phyloP scores from a whole-genome alignment of 2,888 invertebrate species.

The Anagyrus pseudococci region DNA sequence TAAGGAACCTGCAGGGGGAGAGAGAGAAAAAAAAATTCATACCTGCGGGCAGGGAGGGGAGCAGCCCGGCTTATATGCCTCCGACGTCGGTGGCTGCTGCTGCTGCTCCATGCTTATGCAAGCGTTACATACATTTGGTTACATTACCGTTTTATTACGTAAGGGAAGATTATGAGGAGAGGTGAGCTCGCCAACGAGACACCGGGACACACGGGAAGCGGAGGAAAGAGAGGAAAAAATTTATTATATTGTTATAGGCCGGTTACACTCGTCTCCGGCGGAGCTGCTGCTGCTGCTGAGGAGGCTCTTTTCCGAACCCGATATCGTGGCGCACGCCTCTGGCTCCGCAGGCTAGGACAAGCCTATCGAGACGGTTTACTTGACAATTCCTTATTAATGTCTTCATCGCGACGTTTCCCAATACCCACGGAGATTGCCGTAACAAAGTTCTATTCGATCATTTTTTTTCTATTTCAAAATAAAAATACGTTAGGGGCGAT shows the following conservation, averaged over 20 bases:
- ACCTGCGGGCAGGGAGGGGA: neutral
- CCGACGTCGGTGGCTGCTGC: conserved; percentile 33
- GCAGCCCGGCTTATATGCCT: conserved; percentile 12
- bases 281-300: no score
- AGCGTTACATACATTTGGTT: conserved; percentile 61
- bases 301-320: no score
- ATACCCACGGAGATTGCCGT: no score
- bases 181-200: neutral
- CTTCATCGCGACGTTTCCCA: no score
- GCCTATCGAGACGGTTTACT: no score
- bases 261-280: neutral
- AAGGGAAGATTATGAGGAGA: conserved; percentile 54
- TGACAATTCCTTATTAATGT: no score
- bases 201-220: conserved; percentile 19
- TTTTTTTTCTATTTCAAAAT: no score
- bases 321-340: no score
- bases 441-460: no score
- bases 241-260: conserved; percentile 1
- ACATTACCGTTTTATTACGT: conserved; percentile 56
- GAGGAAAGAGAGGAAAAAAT: conserved; percentile 38
- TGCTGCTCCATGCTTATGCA: conserved; percentile 49
- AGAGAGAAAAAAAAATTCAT: no score
- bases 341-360: no score
- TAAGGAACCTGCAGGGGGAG: neutral
- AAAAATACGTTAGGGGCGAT: no score